Evolutionary conservation across 1,140 invertebrate genomes (phyloP).

Genomic region (Orchesella cincta): DNA sequence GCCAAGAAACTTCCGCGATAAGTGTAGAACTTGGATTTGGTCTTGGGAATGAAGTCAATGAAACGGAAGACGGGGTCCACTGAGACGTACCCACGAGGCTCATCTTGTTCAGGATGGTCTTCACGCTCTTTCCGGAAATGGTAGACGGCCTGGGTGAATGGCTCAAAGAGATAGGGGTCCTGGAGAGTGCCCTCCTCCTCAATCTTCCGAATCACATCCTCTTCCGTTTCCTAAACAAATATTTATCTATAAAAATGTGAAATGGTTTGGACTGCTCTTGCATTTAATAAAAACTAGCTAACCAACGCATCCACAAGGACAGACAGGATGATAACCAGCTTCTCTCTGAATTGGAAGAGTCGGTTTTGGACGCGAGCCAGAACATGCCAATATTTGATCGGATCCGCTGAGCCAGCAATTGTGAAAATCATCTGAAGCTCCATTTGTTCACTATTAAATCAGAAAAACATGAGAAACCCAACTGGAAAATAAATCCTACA

Average conservation of each 20-base stretch:
- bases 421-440: conserved; percentile 1
- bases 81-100: neutral
- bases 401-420: neutral
- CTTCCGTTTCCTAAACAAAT: neutral
- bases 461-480: neutral
- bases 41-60: neutral
- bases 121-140: neutral
- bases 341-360: neutral
- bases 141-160: neutral
- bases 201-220: neutral
- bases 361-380: neutral
- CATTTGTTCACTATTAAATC: neutral
- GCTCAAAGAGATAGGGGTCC: conserved; percentile 9
- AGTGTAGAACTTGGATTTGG: neutral
- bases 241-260: neutral
- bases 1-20: conserved; percentile 1
- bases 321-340: neutral
- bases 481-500: neutral
- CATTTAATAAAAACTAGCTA: neutral
- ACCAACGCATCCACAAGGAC: neutral
- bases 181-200: neutral
- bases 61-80: neutral
- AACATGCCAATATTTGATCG: neutral
- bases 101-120: neutral
- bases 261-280: neutral